A percentile compares a stretch with the other conserved stretches of the same genome.
These are phyloP conservation scores for Rhegmatorhina hoffmannsi DNA, from an alignment of 2,113 vertebrate genomes.

Conservation along the genomic window DNA sequence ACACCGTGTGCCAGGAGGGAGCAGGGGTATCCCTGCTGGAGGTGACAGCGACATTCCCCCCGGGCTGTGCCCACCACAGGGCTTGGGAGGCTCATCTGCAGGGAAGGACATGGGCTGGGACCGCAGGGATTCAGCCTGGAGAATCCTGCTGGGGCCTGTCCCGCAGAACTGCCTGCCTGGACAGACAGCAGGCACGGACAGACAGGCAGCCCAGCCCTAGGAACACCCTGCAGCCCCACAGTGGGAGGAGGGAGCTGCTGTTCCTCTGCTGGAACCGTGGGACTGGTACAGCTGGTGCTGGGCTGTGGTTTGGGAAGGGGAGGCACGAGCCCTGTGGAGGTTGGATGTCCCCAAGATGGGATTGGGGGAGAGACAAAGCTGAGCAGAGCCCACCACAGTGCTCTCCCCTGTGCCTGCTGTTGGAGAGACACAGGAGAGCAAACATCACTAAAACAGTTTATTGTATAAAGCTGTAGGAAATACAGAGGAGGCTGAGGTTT, in stretches of 20 bases:
- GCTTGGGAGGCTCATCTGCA: not conserved
- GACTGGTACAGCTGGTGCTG: not conserved
- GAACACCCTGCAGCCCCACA: not conserved
- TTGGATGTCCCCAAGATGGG: accelerated
- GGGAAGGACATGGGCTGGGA: accelerated
- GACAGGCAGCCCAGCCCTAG: not conserved
- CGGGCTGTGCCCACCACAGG: not conserved
- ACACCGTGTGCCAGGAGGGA: not conserved
- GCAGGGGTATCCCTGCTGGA: not conserved
- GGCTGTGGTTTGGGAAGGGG: not conserved
- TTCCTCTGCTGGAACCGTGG: not conserved
- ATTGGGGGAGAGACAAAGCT: not conserved
- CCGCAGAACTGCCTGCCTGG: not conserved
- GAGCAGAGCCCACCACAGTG: not conserved
- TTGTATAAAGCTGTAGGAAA: conserved; percentile 75
- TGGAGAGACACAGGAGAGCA: not conserved
- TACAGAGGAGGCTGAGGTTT: conserved; percentile 66
- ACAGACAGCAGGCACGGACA: not conserved
- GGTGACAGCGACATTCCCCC: not conserved
- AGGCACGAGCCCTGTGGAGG: accelerated
- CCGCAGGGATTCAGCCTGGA: accelerated
- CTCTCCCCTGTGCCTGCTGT: not conserved
- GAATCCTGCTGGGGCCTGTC: not conserved
- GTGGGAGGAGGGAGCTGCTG: not conserved
- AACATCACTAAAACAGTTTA: conserved; percentile 54